Percentiles rank a stretch among this genome's conserved stretches.
Conservation (phyloP, 2,888 invertebrate species). For the Drosophila anomalipes region DNA sequence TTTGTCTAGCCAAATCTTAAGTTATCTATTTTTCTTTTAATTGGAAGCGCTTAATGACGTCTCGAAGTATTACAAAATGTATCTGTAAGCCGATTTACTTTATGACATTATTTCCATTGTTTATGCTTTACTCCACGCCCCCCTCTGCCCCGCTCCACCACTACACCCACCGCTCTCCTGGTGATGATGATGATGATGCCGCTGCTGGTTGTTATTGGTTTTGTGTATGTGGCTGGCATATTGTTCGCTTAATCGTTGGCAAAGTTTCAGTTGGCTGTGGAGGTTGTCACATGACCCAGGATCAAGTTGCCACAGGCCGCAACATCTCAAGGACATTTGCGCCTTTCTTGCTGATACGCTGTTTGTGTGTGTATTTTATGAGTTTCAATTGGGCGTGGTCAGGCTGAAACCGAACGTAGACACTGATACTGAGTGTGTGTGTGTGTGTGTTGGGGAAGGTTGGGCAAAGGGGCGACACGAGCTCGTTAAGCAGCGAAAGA, state of each 20-base stretch:
- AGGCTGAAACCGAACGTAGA: constrained; percentile 15
- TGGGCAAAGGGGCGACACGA: neutral
- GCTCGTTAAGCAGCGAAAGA: constrained; percentile 37
- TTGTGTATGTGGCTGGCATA: constrained; percentile 31
- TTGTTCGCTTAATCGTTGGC: constrained; percentile 38
- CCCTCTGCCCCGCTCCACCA: neutral
- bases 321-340: constrained; percentile 67
- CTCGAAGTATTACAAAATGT: constrained; percentile 10
- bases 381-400: constrained; percentile 53
- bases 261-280: constrained; percentile 45
- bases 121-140: neutral
- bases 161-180: neutral
- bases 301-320: constrained; percentile 54
- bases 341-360: constrained; percentile 12
- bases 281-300: constrained; percentile 48
- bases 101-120: constrained; percentile 25
- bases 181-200: neutral
- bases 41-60: constrained; percentile 15
- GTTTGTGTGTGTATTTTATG: constrained; percentile 30
- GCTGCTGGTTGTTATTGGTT: constrained; percentile 6
- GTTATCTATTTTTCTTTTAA: constrained; percentile 6
- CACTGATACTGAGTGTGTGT: neutral
- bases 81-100: constrained; percentile 40
- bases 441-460: neutral
- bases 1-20: neutral